Percentiles rank a stretch among this genome's conserved stretches.
Conservation (phyloP, 1,140 invertebrate genomes). For the Drosophila repletoides region DNA sequence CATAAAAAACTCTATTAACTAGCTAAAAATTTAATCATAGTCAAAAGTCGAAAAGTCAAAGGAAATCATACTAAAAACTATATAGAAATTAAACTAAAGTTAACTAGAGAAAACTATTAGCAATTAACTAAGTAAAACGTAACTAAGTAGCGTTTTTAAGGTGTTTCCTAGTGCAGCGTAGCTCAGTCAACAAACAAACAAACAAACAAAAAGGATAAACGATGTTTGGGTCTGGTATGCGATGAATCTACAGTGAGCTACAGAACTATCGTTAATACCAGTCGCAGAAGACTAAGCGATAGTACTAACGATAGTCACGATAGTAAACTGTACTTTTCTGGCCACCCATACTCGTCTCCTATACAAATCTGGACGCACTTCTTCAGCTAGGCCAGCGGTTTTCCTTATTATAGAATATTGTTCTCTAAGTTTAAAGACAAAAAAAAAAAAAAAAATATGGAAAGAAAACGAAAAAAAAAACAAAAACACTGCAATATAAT, state of each 20-base stretch:
- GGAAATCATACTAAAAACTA: conserved; percentile 16
- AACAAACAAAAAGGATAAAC: conserved; percentile 24
- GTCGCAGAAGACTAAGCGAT: too few species aligned
- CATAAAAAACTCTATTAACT: conserved; percentile 22
- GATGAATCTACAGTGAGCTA: too few species aligned
- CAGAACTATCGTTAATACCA: too few species aligned
- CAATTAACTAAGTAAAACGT: conserved; percentile 43
- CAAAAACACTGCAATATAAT: conserved; percentile 12
- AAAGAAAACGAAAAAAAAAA: conserved; percentile 15
- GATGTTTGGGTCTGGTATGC: too few species aligned
- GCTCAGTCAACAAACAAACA: conserved; percentile 15
- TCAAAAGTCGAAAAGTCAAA: conserved; percentile 35
- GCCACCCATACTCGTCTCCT: too few species aligned
- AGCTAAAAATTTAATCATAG: conserved; percentile 63
- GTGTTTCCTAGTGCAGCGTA: conserved; percentile 39
- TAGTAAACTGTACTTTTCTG: too few species aligned
- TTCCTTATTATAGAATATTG: not conserved
- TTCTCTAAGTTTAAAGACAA: conserved; percentile 12
- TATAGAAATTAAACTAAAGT: conserved; percentile 20
- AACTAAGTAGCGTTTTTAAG: conserved; percentile 17
- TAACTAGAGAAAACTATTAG: conserved; percentile 45
- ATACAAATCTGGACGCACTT: too few species aligned
- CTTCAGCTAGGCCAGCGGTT: too few species aligned
- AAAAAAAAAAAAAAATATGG: conserved; percentile 19
- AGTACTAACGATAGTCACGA: too few species aligned